Conservation (phyloP, 1,140 invertebrate genomes). For the Maniola jurtina region DNA sequence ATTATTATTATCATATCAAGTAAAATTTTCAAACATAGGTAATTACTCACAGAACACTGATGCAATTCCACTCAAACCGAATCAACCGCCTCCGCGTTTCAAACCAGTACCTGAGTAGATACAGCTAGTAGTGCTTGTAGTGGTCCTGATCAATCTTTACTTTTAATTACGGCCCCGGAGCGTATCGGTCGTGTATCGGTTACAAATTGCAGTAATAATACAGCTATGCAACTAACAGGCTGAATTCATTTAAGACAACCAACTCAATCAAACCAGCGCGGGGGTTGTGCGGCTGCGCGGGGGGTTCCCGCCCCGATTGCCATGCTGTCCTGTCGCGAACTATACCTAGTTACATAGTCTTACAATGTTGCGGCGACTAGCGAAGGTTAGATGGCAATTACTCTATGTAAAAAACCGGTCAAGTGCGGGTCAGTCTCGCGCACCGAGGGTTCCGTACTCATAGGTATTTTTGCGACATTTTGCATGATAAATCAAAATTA, state of each 20-base stretch:
- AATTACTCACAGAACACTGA: conserved; percentile 16
- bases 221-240: not conserved
- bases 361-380: too few species aligned
- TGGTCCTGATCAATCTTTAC: conserved; percentile 26
- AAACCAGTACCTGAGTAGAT: not conserved
- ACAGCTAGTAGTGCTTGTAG: not conserved
- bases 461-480: too few species aligned
- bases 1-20: not conserved
- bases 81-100: conserved; percentile 12
- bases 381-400: too few species aligned
- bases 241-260: not conserved
- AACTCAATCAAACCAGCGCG: too few species aligned
- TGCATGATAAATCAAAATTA: too few species aligned
- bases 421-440: too few species aligned
- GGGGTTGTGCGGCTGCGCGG: too few species aligned
- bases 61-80: conserved; percentile 19
- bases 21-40: not conserved
- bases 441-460: too few species aligned
- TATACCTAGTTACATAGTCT: too few species aligned
- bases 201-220: conserved; percentile 16
- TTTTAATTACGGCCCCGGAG: conserved; percentile 21
- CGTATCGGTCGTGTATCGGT: conserved; percentile 22
- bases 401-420: too few species aligned
- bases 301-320: too few species aligned
- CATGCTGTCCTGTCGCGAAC: too few species aligned